These are phyloP conservation scores for Aurelia sp. DNA, from an alignment of 30 jellyfish, hydroid and myxozoan species.

Conservation along the genomic window DNA sequence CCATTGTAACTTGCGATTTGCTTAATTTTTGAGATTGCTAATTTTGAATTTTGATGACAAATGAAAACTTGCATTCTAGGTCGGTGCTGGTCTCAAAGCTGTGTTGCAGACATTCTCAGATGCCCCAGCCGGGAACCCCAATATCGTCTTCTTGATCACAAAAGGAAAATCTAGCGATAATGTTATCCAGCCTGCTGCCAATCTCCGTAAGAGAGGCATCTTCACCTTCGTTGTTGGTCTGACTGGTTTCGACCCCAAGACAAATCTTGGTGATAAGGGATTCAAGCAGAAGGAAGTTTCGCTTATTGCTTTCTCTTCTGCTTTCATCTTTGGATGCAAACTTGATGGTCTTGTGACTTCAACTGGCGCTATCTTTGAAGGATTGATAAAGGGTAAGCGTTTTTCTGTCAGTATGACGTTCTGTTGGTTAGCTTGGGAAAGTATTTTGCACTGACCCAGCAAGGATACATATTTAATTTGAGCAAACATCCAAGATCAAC, in stretches of 20 bases:
- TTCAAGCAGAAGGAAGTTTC: slow-evolving; percentile 82
- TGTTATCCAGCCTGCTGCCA: slow-evolving; percentile 79
- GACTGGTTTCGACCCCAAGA: slow-evolving; percentile 76
- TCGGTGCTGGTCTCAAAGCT: slow-evolving; percentile 84
- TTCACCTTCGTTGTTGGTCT: slow-evolving; percentile 76
- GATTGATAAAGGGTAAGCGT: slow-evolving; percentile 30
- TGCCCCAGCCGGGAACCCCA: slow-evolving; percentile 97
- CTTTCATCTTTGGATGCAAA: slow-evolving; percentile 70
- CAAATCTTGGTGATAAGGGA: slow-evolving; percentile 69
- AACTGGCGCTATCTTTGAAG: slow-evolving; percentile 54
- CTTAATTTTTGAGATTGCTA: no score
- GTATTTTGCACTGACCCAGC: no score
- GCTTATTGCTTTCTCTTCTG: slow-evolving; percentile 79
- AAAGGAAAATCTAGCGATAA: slow-evolving; percentile 87
- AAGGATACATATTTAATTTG: no score
- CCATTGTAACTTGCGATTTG: no score
- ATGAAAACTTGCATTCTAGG: neutral
- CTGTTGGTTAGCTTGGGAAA: no score
- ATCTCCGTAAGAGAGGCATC: slow-evolving; percentile 82
- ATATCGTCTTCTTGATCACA: slow-evolving; percentile 75
- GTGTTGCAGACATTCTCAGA: slow-evolving; percentile 71
- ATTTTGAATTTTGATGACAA: no score
- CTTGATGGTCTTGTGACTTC: slow-evolving; percentile 56
- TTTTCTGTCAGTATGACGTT: neutral
- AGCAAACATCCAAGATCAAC: no score